These are phyloP conservation scores for Muschampia plurimacula DNA, from an alignment of 2,888 invertebrate species.

Conservation along the genomic window DNA sequence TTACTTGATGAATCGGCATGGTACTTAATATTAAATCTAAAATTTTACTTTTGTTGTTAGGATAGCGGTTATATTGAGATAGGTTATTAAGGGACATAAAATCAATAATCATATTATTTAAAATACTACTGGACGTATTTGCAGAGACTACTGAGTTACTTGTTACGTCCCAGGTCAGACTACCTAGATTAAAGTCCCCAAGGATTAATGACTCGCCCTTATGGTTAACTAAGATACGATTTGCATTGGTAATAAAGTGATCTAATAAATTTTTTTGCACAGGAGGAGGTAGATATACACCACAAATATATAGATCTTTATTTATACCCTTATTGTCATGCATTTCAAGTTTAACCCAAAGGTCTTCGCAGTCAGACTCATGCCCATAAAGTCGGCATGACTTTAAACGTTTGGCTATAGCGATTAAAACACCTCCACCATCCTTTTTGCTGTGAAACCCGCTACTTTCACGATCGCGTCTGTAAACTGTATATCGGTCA, in stretches of 20 bases:
- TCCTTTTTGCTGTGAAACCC: background rate
- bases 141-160: background rate
- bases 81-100: slow-evolving; percentile 1
- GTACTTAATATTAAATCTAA: background rate
- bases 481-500: background rate
- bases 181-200: slow-evolving; percentile 11
- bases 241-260: slow-evolving; percentile 5
- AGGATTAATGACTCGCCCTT: background rate
- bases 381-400: background rate
- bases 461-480: background rate
- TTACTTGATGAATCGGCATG: background rate
- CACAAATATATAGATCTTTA: background rate
- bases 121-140: background rate
- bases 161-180: background rate
- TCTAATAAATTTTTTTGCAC: background rate
- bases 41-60: background rate
- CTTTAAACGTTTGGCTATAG: background rate
- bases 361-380: slow-evolving; percentile 5
- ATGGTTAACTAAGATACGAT: background rate
- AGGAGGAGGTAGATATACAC: slow-evolving; percentile 10
- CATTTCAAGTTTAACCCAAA: slow-evolving; percentile 7
- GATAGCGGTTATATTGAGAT: background rate
- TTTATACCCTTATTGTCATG: background rate
- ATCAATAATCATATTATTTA: slow-evolving; percentile 8
- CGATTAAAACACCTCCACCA: background rate